Evolutionary conservation across 2,888 invertebrate genomes (phyloP), one percentile per base, ranked within the genome.

Genomic region (Calameuta filiformis): DNA sequence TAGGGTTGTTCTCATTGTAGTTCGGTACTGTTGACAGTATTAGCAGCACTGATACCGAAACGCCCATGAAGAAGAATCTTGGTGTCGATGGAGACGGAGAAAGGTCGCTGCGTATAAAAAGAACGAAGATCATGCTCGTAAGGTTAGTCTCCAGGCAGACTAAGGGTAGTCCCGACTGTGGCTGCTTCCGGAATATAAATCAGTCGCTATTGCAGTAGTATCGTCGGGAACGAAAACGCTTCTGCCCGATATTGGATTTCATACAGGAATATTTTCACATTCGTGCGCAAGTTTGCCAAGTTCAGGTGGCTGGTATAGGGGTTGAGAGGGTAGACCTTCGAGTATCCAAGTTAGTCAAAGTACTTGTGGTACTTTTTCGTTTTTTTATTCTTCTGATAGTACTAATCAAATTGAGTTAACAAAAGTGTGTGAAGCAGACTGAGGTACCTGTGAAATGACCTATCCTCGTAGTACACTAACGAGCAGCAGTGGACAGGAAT

Each of bases 171-270:
- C 23, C 23, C 9, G 56, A 56, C 56, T 56, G 4, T 12, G 71
- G 30, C 33, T 71, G 71, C 71, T 71, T 33, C 71, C 31, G 37
- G 69, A 75, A 77, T 75, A 84, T 82, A 85, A 85, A 84, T 86
- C 82, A 82, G 75, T n/a, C 40, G 79, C 82, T 78, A 81, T 83
- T 81, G 76, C 79, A 71, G 80, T 77, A 77, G 77, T 79, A 79
- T 83, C 80, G 81, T 77, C 79, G 56, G 78, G 80, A 81, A 76
- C 76, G 76, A 35, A 79, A 77, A 77, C 75, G 37, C 56, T 31
- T 33, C 11, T 76, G 3, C 37, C n/a, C 68, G 80, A 80, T 81
- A 81, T 81, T 81, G 80, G 76, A 81, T 81, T 80, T 79, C 75
- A 56, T 69, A 35, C 15, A n/a, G 73, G 75, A 78, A 79, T 79